Base-by-base conservation (phyloP, 2,113 vertebrate genomes). In the Kobus ellipsiprymnus region DNA sequence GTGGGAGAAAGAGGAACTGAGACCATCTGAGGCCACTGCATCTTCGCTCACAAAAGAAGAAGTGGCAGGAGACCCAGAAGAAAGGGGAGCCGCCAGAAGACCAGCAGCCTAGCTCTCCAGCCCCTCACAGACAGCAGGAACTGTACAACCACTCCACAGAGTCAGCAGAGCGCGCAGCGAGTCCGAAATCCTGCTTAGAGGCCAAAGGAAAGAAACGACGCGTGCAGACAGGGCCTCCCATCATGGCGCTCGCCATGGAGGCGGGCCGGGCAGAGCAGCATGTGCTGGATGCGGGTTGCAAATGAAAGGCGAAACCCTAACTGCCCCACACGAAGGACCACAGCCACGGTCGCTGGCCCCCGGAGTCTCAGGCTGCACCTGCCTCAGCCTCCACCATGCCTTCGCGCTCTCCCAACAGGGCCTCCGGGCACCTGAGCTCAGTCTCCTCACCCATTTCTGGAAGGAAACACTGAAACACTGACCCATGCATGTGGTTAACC, bases 181-280 rank as follows among this genome's bases (percentile, higher is more conserved):
- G 29, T 54, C 46, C 40, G 12, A 2, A 62, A 25, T 5, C 5
- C 36, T 2, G 2, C 27, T 16, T 55, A 44, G 82, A 85, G 82
- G 40, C 23, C 44, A 55, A 7, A 15, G 8, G 36, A 27, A 9
- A 55, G 8, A 30, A 36, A 10, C 0, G 13, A 10, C 11, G 27
- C 50, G 74, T 6, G 33, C 59, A 13, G 44, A 46, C 14, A 3
- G 54, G 48, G 55, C 4, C 84, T 62, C 12, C 44, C 8, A 3
- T 23, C 7, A 5, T 0, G 21, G 54, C 1, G 5, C 44, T 19
- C 2, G 1, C 2, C n/a, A 15, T 0, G 8, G 17, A 1, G 21
- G 33, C 25, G 6, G 55, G 62, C 60, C 7, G 48, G 64, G 60
- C 54, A 23, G 50, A 33, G 82, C 11, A 7, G 23, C 40, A 30